phyloP scores from a whole-genome alignment of 1,140 invertebrate species.

The Lordiphosa clarofinis region DNA sequence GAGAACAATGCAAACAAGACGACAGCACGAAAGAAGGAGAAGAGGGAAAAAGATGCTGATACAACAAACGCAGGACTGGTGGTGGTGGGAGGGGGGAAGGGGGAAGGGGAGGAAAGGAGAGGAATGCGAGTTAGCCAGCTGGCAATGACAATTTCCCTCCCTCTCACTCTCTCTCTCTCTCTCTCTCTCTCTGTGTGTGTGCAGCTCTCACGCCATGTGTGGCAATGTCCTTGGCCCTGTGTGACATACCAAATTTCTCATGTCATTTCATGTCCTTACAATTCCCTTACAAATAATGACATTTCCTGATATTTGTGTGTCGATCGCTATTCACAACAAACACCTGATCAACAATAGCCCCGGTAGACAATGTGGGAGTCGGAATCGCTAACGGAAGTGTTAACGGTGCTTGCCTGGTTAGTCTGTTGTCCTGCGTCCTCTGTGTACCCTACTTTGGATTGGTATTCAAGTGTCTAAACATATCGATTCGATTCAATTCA shows the following conservation, averaged over 20 bases:
- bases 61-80: slow-evolving; percentile 33
- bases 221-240: slow-evolving; percentile 43
- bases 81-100: too few species aligned
- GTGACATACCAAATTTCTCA: slow-evolving; percentile 35
- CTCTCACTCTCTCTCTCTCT: not conserved
- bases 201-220: slow-evolving; percentile 51
- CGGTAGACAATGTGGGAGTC: slow-evolving; percentile 15
- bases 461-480: too few species aligned
- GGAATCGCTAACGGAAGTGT: slow-evolving; percentile 52
- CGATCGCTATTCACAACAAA: slow-evolving; percentile 34
- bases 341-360: slow-evolving; percentile 36
- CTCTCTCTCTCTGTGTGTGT: not conserved
- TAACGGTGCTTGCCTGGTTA: slow-evolving; percentile 38
- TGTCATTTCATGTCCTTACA: slow-evolving; percentile 10
- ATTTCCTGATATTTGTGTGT: slow-evolving; percentile 74
- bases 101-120: not conserved
- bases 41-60: slow-evolving; percentile 50
- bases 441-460: too few species aligned
- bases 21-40: slow-evolving; percentile 31
- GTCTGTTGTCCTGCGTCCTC: too few species aligned
- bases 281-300: slow-evolving; percentile 67
- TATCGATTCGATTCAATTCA: too few species aligned
- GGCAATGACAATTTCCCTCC: slow-evolving; percentile 43
- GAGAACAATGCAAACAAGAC: slow-evolving; percentile 77
- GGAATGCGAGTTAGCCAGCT: slow-evolving; percentile 17